A percentile compares a stretch with the other conserved stretches of the same genome.
Conservation (phyloP, 2,888 invertebrate genomes). For the Xanthorhoe designata region DNA sequence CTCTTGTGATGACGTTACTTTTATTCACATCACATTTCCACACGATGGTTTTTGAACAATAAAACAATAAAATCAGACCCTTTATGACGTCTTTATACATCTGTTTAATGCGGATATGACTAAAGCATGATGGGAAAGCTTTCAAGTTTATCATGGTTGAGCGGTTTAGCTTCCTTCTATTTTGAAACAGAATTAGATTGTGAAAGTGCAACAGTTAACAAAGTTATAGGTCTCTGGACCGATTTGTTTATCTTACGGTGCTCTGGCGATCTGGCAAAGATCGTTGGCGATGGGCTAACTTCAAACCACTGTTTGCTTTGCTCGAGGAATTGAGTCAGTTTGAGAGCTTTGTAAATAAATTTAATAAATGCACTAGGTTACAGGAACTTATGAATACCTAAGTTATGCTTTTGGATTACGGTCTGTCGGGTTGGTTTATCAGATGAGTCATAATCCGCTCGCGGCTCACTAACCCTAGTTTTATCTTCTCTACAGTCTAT, state of each 20-base stretch:
- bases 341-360: constrained; percentile 37
- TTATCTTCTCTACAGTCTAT: neutral
- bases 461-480: neutral
- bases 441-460: constrained; percentile 11
- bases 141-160: constrained; percentile 30
- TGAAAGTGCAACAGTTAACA: constrained; percentile 34
- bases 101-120: constrained; percentile 58
- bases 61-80: constrained; percentile 51
- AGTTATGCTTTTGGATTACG: constrained; percentile 4
- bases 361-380: constrained; percentile 1
- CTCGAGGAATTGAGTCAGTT: constrained; percentile 15
- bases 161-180: constrained; percentile 34
- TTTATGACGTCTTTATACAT: constrained; percentile 57
- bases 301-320: constrained; percentile 28
- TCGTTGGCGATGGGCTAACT: constrained; percentile 26
- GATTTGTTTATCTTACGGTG: constrained; percentile 32
- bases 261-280: constrained; percentile 32
- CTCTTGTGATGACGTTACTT: constrained; percentile 43
- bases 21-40: constrained; percentile 25
- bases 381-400: constrained; percentile 9
- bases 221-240: constrained; percentile 21
- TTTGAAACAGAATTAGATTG: constrained; percentile 33
- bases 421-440: constrained; percentile 3
- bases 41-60: constrained; percentile 46
- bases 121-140: constrained; percentile 44